Conservation (phyloP, 2,113 vertebrate species). For the Platycercus adscitus region DNA sequence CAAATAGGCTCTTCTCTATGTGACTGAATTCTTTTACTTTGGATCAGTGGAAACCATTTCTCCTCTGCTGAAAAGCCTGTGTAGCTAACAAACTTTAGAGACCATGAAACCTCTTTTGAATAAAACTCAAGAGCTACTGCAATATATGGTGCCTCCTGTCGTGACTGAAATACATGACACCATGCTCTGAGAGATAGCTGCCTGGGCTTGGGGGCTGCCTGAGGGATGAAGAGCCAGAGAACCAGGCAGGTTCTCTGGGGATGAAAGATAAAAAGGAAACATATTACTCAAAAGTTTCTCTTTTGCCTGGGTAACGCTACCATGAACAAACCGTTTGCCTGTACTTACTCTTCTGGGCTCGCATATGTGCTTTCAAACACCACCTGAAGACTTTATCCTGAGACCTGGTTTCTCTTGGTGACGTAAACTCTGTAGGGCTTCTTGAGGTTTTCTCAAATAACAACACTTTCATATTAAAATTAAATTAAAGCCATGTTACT, state of each 20-base stretch:
- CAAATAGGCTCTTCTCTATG: background rate
- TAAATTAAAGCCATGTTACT: fast-evolving
- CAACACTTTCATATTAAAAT: background rate
- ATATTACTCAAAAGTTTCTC: background rate
- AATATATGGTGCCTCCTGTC: background rate
- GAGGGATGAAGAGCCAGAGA: background rate
- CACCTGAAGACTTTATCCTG: background rate
- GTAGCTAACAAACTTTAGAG: background rate
- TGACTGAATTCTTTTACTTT: background rate
- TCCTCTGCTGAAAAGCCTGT: background rate
- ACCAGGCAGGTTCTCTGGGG: background rate
- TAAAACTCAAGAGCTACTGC: background rate
- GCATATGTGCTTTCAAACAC: fast-evolving
- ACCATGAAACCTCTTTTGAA: background rate
- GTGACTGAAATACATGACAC: background rate
- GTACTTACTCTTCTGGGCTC: background rate
- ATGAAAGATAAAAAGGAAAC: background rate
- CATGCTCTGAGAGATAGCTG: background rate
- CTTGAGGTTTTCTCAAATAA: background rate
- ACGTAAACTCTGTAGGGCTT: background rate
- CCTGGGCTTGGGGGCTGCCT: no score
- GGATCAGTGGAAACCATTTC: background rate
- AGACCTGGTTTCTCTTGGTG: background rate
- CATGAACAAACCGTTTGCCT: background rate
- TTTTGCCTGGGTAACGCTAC: background rate